phyloP scores from a whole-genome alignment of 2,113 vertebrate species.

The Pelecanoides urinatrix region DNA sequence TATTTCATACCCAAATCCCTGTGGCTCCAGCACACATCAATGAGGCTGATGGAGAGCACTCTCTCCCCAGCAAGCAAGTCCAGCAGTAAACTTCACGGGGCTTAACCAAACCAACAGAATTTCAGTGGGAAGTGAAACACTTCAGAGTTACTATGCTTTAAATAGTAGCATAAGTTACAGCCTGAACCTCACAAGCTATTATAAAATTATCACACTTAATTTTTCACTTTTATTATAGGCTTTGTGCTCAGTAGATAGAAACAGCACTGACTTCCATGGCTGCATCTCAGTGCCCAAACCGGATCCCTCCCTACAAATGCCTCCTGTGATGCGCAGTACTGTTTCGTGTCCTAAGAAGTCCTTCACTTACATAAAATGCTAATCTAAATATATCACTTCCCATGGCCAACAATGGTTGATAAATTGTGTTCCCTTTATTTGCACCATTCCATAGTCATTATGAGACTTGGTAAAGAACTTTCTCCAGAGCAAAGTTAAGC shows the following conservation, averaged over 20 bases:
- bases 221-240: neutral
- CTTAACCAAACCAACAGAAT: neutral
- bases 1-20: neutral
- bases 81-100: neutral
- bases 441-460: neutral
- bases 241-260: neutral
- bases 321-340: neutral
- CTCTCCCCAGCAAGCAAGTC: neutral
- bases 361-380: neutral
- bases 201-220: neutral
- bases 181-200: neutral
- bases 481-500: neutral
- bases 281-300: neutral
- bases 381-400: neutral
- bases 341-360: neutral
- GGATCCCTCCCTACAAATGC: neutral
- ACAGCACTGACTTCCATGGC: neutral
- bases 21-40: neutral
- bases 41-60: neutral
- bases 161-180: neutral
- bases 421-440: conserved; percentile 7
- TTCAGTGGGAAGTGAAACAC: neutral
- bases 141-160: neutral
- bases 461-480: conserved; percentile 6
- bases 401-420: neutral